Base-by-base conservation (phyloP, 1,140 invertebrate genomes). In the Drosophila murphyi region DNA sequence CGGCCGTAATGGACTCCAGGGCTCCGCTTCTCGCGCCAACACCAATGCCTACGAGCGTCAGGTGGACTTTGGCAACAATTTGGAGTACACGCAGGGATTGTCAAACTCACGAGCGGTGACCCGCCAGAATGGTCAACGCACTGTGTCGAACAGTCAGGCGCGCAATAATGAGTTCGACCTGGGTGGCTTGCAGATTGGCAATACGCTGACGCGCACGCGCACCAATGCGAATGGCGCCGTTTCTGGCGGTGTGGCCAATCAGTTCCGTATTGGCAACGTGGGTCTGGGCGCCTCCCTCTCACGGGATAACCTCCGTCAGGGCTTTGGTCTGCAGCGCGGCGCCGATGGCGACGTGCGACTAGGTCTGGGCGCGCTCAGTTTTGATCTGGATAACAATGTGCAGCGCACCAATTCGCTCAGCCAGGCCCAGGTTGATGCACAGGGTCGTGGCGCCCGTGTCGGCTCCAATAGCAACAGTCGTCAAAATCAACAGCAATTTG, bases 81-180 rank as follows among this genome's bases (percentile, higher is more conserved):
- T 92, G n/a, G 91, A 81, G 60, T 61, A 76, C 10, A 82, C 74
- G 6, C 74, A 81, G 50, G 91, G 88, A 0, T 10, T 80, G 8
- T 76, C 88, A 8, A 92, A 92, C 41, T 90, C 91, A 0, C 72
- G 82, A 4, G 80, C 85, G 3, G 90, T 92, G 1, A 92, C 90
- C 20, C 65, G 63, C 5, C 75, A 82, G 67, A 80, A 78, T n/a
- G 91, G 91, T 1, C 62, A 72, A 3, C 89, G 85, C 1, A 59
- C 75, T 6, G 89, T 91, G 2, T 62, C 85, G n/a, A 76, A 81
- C 1, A 91, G 78, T 7, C 80, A 91, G 65, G 81, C 91, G 2
- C 70, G 68, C 34, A 83, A 72, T 0, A 63, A 79, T 0, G 91
- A 82, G 5, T 12, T 92, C 0, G 87, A 90, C 3, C 1, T 92